Evolutionary conservation across 2,888 invertebrate genomes (phyloP).

Genomic region (Macaria liturata): DNA sequence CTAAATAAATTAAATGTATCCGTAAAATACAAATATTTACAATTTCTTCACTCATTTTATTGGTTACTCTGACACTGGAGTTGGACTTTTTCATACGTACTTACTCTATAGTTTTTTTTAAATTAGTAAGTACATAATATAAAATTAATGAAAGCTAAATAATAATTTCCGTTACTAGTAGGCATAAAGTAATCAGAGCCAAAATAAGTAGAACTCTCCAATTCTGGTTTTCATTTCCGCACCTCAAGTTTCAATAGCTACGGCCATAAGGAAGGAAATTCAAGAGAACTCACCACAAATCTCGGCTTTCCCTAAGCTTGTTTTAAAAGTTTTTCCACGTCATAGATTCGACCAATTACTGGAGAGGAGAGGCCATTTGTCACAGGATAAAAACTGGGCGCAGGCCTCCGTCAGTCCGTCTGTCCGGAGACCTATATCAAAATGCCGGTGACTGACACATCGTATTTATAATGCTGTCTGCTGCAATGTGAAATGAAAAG

Average conservation of each 20-base stretch:
- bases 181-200: no score
- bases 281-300: constrained; percentile 12
- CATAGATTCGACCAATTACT: constrained; percentile 71
- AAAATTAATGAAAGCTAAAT: no score
- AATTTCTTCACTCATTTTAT: no score
- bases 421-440: constrained; percentile 71
- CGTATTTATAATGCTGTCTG: constrained; percentile 62
- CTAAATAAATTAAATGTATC: no score
- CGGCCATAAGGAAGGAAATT: constrained; percentile 13
- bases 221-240: constrained; percentile 5
- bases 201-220: not conserved
- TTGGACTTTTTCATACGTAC: no score
- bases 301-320: constrained; percentile 28
- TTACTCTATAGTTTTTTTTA: no score
- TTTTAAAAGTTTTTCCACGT: constrained; percentile 44
- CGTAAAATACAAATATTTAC: no score
- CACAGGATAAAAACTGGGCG: constrained; percentile 63
- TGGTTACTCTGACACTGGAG: no score
- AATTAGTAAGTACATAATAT: no score
- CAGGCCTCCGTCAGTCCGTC: constrained; percentile 67
- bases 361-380: constrained; percentile 65
- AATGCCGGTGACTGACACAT: constrained; percentile 65
- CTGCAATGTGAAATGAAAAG: constrained; percentile 43
- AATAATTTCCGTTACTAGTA: no score
- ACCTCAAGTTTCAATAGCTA: constrained; percentile 6